phyloP scores from a whole-genome alignment of 2,888 invertebrate species.

The Chirona hameri region DNA sequence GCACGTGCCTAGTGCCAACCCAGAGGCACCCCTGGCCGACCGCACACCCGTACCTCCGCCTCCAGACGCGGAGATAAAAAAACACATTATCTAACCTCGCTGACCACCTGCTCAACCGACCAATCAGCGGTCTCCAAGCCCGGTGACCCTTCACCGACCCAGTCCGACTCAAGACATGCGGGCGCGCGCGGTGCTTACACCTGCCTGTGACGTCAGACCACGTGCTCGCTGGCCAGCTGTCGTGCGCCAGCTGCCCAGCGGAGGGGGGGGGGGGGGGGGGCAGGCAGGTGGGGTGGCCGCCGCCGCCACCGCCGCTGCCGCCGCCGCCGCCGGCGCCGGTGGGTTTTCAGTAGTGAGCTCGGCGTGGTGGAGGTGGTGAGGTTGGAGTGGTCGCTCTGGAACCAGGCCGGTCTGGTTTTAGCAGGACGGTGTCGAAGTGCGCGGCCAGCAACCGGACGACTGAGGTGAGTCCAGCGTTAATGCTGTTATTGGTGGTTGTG shows the following conservation, averaged over 20 bases:
- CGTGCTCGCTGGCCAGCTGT: conserved; percentile 12
- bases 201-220: neutral
- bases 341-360: too few relatives aligned
- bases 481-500: too few relatives aligned
- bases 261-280: neutral
- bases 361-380: too few relatives aligned
- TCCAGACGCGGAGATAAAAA: neutral
- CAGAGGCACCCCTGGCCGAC: neutral
- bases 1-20: too few relatives aligned
- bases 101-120: neutral
- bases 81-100: neutral
- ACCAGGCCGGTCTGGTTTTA: too few relatives aligned
- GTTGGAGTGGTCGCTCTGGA: too few relatives aligned
- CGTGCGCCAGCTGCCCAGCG: neutral
- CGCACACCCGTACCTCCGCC: neutral
- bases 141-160: too few relatives aligned
- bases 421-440: too few relatives aligned
- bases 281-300: neutral
- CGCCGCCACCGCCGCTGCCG: neutral
- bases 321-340: neutral
- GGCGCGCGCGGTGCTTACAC: neutral
- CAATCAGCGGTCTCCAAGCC: too few relatives aligned
- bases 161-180: neutral
- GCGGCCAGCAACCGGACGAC: too few relatives aligned
- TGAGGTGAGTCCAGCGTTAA: too few relatives aligned